Conservation (phyloP, 2,797 vertebrate genomes). For the Chelon auratus region DNA sequence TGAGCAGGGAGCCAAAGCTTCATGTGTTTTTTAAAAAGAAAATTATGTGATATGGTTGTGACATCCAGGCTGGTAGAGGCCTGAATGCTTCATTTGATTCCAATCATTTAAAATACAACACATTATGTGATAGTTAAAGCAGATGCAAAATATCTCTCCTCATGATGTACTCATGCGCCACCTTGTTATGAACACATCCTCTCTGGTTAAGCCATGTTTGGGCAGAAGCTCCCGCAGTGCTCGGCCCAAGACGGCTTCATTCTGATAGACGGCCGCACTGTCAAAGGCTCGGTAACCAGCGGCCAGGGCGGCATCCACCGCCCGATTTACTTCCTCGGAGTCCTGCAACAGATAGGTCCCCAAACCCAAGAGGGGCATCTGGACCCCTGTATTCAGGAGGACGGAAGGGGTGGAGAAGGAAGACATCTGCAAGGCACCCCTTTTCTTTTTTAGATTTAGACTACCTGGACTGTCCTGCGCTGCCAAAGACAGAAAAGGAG, state of each 20-base stretch:
- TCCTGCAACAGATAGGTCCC: conserved; percentile 85
- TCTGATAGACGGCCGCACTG: conserved; percentile 86
- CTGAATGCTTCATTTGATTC: background rate
- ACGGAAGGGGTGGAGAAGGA: conserved; percentile 44
- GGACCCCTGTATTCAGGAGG: conserved; percentile 78
- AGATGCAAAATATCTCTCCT: too few relatives aligned
- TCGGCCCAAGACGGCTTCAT: conserved; percentile 82
- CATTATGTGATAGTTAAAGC: too few relatives aligned
- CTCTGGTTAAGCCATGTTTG: conserved; percentile 79
- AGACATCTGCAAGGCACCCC: conserved; percentile 33
- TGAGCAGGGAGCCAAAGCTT: background rate
- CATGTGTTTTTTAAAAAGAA: background rate
- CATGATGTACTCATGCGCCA: background rate
- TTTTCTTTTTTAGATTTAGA: background rate
- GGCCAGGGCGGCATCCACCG: conserved; percentile 84
- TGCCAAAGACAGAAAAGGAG: background rate
- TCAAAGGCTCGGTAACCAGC: conserved; percentile 88
- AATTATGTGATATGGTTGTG: background rate
- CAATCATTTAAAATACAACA: too few relatives aligned
- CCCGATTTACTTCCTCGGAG: conserved; percentile 64
- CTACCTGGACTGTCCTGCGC: background rate
- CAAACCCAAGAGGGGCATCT: conserved; percentile 87
- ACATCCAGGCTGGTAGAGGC: background rate
- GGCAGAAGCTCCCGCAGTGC: conserved; percentile 83
- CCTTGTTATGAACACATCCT: conserved; percentile 86